Percentiles rank a stretch among this genome's conserved stretches.
phyloP scores from a whole-genome alignment of 2,797 vertebrate species.

The Merluccius polli region DNA sequence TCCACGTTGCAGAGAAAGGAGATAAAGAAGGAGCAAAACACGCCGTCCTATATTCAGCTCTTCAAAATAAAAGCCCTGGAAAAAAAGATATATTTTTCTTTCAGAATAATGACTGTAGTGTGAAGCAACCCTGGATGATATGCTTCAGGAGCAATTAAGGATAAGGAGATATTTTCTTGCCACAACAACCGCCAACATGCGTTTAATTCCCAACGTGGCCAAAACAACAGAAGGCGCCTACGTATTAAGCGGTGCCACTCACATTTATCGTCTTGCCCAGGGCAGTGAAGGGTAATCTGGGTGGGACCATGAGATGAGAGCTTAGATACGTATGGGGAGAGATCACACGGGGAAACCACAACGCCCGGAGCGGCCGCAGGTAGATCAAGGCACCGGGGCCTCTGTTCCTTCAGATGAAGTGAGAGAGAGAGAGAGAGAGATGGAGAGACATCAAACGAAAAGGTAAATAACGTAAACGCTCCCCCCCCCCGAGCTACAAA shows the following conservation, averaged over 20 bases:
- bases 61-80: constrained; percentile 33
- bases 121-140: constrained; percentile 45
- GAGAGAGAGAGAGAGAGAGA: constrained; percentile 18
- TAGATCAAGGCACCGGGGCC: constrained; percentile 14
- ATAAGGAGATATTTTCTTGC: no score
- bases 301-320: no score
- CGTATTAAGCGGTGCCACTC: no score
- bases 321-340: no score
- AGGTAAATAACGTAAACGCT: no score
- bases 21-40: constrained; percentile 52
- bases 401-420: constrained; percentile 13
- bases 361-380: not conserved
- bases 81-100: not conserved
- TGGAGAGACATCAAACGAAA: constrained; percentile 43
- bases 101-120: constrained; percentile 35
- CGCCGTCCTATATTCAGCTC: constrained; percentile 35
- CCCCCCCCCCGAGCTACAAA: no score
- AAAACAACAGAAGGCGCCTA: no score
- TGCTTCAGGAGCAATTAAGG: constrained; percentile 41
- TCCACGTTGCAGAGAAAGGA: constrained; percentile 34
- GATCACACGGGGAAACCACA: not conserved
- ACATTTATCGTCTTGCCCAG: no score
- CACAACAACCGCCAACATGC: no score
- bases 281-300: no score
- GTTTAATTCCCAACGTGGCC: no score